Percentiles rank a stretch among this genome's conserved stretches.
Evolutionary conservation across 2,797 vertebrate genomes (phyloP).

Genomic region (Taeniopygia guttata): DNA sequence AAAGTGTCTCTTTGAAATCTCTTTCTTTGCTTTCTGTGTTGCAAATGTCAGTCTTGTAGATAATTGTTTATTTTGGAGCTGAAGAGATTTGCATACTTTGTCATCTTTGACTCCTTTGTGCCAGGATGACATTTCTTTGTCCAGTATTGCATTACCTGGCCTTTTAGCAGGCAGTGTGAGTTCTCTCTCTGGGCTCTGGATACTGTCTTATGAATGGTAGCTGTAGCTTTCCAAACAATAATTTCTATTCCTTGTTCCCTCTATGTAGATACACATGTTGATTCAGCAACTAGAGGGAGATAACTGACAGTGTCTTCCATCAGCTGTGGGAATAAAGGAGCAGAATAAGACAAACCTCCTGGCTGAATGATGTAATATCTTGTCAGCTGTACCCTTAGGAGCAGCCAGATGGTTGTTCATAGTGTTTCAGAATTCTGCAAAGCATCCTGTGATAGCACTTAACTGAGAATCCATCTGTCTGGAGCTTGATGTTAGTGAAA

Average conservation of each 20-base stretch:
- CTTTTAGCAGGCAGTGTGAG: not conserved
- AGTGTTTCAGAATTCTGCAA: not conserved
- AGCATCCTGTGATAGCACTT: not conserved
- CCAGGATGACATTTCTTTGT: not conserved
- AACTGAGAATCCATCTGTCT: not conserved
- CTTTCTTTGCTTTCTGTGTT: not conserved
- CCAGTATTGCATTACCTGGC: not conserved
- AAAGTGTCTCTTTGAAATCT: not conserved
- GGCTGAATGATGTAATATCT: not conserved
- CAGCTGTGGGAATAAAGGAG: not conserved
- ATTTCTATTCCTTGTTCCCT: not conserved
- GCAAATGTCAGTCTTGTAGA: not conserved
- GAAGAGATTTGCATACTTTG: not conserved
- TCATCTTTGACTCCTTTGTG: not conserved
- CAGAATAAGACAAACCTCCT: not conserved
- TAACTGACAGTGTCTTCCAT: not conserved
- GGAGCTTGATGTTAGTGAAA: not conserved
- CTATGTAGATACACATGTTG: rapidly evolving
- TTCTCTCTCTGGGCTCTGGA: not conserved
- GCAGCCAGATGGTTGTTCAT: not conserved
- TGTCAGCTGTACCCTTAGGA: not conserved
- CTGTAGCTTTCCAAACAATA: not conserved
- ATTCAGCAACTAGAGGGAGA: not conserved
- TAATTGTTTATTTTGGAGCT: not conserved
- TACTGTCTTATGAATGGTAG: not conserved